A percentile compares a stretch with the other conserved stretches of the same genome.
phyloP scores from a whole-genome alignment of 1,140 invertebrate genomes.

The Saccostrea cuccullata region DNA sequence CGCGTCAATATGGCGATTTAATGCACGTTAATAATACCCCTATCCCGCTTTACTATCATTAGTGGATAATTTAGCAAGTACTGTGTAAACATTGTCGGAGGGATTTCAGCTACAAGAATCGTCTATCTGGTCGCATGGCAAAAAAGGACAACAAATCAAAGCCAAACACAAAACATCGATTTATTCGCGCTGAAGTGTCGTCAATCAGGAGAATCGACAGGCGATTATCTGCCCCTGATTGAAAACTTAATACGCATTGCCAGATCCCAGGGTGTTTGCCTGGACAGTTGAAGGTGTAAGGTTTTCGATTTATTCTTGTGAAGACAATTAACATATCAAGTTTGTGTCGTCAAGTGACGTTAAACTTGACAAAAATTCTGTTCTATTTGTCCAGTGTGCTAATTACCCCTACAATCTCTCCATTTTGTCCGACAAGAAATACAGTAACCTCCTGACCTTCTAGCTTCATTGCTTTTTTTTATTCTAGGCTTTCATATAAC shows the following conservation, averaged over 20 bases:
- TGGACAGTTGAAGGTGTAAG: conserved; percentile 26
- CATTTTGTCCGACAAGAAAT: conserved; percentile 12
- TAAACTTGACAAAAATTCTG: conserved; percentile 36
- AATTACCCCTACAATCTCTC: conserved; percentile 5
- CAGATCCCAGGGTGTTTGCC: conserved; percentile 11
- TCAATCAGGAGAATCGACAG: conserved; percentile 16
- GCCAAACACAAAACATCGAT: neutral
- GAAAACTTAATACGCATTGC: conserved; percentile 2
- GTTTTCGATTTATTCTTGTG: conserved; percentile 31
- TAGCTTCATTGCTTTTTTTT: neutral
- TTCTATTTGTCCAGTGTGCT: conserved; percentile 27
- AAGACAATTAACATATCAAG: conserved; percentile 36
- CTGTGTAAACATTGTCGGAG: conserved; percentile 15
- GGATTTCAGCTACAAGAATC: conserved; percentile 16
- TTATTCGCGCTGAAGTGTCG: neutral
- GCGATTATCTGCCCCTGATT: conserved; percentile 24
- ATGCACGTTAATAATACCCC: conserved; percentile 33
- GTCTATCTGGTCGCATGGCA: conserved; percentile 10
- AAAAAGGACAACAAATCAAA: conserved; percentile 9
- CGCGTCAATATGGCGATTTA: conserved; percentile 18
- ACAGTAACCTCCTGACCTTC: neutral
- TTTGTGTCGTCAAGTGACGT: conserved; percentile 36
- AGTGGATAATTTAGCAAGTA: conserved; percentile 24
- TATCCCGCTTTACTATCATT: conserved; percentile 7
- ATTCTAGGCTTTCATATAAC: neutral